Conservation (phyloP, 2,888 invertebrate genomes). For the Molorchus minor region DNA sequence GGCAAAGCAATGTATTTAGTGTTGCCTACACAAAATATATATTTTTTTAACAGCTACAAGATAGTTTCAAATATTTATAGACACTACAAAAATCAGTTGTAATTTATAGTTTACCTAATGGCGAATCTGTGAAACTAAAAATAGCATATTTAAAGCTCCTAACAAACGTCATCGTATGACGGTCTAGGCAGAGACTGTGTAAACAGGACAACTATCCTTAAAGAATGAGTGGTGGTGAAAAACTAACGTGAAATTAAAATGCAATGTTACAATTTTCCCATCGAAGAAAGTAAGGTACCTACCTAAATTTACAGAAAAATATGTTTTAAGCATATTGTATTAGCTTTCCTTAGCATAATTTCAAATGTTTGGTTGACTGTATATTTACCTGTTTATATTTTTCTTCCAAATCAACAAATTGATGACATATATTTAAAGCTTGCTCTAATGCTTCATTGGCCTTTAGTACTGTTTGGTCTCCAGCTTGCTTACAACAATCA, state of each 20-base stretch:
- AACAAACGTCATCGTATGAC: constrained; percentile 14
- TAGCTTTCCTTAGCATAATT: no score
- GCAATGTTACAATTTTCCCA: constrained; percentile 15
- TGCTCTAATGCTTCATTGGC: constrained; percentile 73
- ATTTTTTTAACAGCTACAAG: no score
- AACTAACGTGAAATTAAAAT: constrained; percentile 18
- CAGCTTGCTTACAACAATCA: constrained; percentile 71
- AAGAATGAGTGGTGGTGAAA: constrained; percentile 7
- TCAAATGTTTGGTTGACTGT: no score
- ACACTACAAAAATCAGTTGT: background rate
- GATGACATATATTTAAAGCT: constrained; percentile 70
- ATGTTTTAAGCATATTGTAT: background rate
- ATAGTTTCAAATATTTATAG: constrained; percentile 3
- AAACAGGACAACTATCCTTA: constrained; percentile 8
- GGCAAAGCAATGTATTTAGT: background rate
- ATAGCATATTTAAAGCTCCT: background rate
- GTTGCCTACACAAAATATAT: background rate
- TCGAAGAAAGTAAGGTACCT: constrained; percentile 6
- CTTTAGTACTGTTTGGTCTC: constrained; percentile 70
- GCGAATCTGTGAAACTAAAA: background rate
- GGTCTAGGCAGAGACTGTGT: constrained; percentile 18
- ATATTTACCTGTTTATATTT: constrained; percentile 58
- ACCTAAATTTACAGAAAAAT: background rate
- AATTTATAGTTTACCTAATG: background rate
- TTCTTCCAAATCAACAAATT: constrained; percentile 70